A percentile compares a stretch with the other conserved stretches of the same genome.
phyloP scores from a whole-genome alignment of 2,113 vertebrate species.

The Aleadryas rufinucha region DNA sequence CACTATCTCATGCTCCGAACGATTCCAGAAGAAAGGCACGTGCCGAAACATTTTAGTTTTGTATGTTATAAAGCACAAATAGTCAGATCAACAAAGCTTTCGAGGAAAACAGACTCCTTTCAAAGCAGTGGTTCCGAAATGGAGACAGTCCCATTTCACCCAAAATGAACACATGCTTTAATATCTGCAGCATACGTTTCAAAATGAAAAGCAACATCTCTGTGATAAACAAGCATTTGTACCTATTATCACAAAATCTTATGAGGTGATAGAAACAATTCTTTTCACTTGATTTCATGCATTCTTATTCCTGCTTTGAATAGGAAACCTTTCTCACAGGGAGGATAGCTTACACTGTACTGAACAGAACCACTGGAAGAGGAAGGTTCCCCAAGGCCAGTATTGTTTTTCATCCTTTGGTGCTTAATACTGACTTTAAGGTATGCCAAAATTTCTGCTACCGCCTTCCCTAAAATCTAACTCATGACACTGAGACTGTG shows the following conservation, averaged over 20 bases:
- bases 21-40: background rate
- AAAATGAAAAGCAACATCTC: background rate
- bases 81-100: background rate
- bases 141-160: background rate
- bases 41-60: background rate
- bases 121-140: background rate
- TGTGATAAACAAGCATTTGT: background rate
- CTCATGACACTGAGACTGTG: background rate
- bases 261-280: background rate
- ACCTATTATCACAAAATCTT: background rate
- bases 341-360: background rate
- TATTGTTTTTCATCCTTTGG: background rate
- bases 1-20: background rate
- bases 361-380: background rate
- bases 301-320: background rate
- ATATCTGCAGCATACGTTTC: background rate
- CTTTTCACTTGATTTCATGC: background rate
- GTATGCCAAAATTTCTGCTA: background rate
- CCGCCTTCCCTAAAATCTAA: background rate
- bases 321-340: background rate
- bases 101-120: background rate
- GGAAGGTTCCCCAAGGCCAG: background rate
- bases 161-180: background rate
- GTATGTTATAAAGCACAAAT: background rate
- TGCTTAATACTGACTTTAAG: background rate